These are phyloP conservation scores for Spisula solida DNA, from an alignment of 2,888 invertebrate species.

Conservation along the genomic window DNA sequence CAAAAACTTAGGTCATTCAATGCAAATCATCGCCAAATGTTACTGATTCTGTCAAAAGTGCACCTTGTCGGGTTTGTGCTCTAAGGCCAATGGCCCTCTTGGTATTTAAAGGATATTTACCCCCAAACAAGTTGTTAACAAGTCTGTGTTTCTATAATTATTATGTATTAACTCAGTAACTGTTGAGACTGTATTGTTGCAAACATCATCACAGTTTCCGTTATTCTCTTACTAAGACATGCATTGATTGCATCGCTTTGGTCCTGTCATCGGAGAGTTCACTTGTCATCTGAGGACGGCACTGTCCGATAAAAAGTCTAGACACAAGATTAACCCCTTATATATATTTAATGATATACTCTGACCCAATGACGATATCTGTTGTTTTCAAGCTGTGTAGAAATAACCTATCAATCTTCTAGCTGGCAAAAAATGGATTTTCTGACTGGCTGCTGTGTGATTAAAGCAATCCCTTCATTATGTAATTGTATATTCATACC, in stretches of 20 bases:
- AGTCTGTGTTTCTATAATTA: too few relatives aligned
- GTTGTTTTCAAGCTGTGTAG: conserved; percentile 23
- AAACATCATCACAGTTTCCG: too few relatives aligned
- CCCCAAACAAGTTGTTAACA: too few relatives aligned
- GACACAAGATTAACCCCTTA: background rate
- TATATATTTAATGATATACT: background rate
- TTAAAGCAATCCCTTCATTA: background rate
- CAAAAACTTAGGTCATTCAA: too few relatives aligned
- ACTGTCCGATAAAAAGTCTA: conserved; percentile 17
- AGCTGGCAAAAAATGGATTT: too few relatives aligned
- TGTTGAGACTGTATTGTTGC: too few relatives aligned
- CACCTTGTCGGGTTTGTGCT: too few relatives aligned
- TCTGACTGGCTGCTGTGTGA: background rate
- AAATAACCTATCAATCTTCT: background rate
- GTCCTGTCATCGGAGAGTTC: background rate
- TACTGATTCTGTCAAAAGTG: too few relatives aligned
- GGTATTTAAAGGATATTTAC: too few relatives aligned
- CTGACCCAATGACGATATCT: conserved; percentile 4
- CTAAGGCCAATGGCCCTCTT: too few relatives aligned
- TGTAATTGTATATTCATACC: background rate
- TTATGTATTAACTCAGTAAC: too few relatives aligned
- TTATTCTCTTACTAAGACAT: background rate
- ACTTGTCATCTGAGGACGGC: conserved; percentile 1
- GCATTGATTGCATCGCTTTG: background rate
- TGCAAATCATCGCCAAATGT: too few relatives aligned